Conservation (phyloP, 2,888 invertebrate genomes). For the Epirrhoe alternata region DNA sequence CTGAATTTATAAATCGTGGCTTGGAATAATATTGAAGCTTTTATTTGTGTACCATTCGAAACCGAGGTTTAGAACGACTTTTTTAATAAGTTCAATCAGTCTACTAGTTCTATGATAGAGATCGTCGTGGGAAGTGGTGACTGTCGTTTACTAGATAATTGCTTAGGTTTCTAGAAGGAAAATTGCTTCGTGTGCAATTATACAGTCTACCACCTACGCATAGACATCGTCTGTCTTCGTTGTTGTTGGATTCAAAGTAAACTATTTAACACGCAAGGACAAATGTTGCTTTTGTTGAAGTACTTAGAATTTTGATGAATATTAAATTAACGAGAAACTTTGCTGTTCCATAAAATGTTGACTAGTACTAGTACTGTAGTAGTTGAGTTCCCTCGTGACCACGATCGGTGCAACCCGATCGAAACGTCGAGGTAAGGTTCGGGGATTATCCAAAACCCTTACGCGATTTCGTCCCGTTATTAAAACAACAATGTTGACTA, state of each 20-base stretch:
- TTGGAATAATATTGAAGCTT: background rate
- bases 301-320: slow-evolving; percentile 1
- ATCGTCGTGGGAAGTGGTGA: slow-evolving; percentile 54
- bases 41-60: background rate
- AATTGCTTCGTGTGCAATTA: slow-evolving; percentile 54
- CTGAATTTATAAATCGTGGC: background rate
- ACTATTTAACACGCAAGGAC: slow-evolving; percentile 11
- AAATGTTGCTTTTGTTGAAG: background rate
- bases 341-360: background rate
- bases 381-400: too few species aligned
- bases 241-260: slow-evolving; percentile 34
- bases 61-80: background rate
- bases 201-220: slow-evolving; percentile 55
- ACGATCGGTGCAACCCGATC: too few species aligned
- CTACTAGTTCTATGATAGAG: slow-evolving; percentile 43
- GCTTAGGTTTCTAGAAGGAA: slow-evolving; percentile 48
- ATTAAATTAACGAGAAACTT: background rate
- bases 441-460: too few species aligned
- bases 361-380: background rate
- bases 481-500: too few species aligned
- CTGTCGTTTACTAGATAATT: slow-evolving; percentile 62
- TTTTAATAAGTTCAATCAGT: slow-evolving; percentile 25
- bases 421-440: too few species aligned
- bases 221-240: slow-evolving; percentile 39
- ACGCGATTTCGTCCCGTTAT: too few species aligned